These are phyloP conservation scores for Oceanodroma tethys DNA, from an alignment of 2,113 vertebrate genomes.

Conservation along the genomic window DNA sequence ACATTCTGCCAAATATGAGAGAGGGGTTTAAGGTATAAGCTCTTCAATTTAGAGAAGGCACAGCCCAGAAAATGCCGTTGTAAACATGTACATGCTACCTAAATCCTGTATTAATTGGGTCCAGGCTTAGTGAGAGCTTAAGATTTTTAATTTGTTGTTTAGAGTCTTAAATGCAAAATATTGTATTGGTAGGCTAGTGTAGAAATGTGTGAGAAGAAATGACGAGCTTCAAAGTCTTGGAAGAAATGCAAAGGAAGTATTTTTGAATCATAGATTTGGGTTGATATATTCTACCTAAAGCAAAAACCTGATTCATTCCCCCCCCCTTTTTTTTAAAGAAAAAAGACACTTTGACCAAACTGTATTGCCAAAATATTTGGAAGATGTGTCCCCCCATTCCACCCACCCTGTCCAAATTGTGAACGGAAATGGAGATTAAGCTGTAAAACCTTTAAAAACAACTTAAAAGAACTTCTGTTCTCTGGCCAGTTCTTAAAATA, in stretches of 20 bases:
- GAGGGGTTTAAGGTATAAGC: background rate
- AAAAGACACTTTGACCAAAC: background rate
- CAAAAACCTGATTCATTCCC: background rate
- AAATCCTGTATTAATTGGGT: background rate
- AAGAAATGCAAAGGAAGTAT: background rate
- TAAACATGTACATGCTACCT: background rate
- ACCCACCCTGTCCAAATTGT: background rate
- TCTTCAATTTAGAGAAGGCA: background rate
- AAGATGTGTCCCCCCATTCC: background rate
- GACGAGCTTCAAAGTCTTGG: background rate
- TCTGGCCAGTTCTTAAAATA: background rate
- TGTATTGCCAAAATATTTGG: background rate
- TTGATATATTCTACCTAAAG: background rate
- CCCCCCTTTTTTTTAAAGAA: background rate
- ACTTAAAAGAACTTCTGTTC: background rate
- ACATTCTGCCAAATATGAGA: background rate
- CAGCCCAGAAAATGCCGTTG: background rate
- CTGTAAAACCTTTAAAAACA: background rate
- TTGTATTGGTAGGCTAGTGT: background rate
- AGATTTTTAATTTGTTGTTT: background rate
- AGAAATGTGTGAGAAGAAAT: background rate
- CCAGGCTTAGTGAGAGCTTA: background rate
- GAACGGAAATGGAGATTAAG: background rate
- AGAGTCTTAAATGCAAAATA: background rate
- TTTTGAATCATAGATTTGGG: background rate